Evolutionary conservation across 2,797 vertebrate genomes (phyloP).

Genomic region (Lepus townsendii): DNA sequence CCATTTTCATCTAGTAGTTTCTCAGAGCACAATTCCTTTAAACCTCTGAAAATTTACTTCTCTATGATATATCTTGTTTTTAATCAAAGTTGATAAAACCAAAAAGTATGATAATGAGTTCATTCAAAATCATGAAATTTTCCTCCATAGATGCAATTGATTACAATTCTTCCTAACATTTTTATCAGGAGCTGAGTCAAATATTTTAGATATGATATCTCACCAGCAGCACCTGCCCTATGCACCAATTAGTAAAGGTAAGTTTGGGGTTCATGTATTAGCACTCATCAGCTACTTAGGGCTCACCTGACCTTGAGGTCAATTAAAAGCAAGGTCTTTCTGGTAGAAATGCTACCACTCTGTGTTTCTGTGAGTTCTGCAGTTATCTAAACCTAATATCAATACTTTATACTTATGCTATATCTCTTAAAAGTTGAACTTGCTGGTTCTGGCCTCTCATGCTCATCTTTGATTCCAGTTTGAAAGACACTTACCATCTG

Average conservation of each 20-base stretch:
- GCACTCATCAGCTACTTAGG: neutral
- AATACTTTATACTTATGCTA: neutral
- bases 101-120: neutral
- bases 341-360: neutral
- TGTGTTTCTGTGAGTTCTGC: conserved; percentile 12
- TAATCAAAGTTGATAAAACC: neutral
- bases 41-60: conserved; percentile 35
- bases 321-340: conserved; percentile 39
- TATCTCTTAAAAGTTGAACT: conserved; percentile 35
- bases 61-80: neutral
- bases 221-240: neutral
- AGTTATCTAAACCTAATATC: conserved; percentile 30
- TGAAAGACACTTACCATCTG: neutral
- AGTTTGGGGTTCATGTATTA: neutral
- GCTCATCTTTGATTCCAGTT: conserved; percentile 4
- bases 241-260: neutral
- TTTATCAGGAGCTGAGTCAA: neutral
- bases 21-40: neutral
- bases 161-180: conserved; percentile 29
- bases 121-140: conserved; percentile 26
- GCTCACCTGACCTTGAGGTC: neutral
- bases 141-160: neutral
- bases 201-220: neutral
- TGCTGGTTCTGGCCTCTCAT: neutral
- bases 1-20: neutral